Percentiles rank a stretch among this genome's conserved stretches.
Conservation (phyloP, 2,113 vertebrate species). For the Ceyx cyanopectus region DNA sequence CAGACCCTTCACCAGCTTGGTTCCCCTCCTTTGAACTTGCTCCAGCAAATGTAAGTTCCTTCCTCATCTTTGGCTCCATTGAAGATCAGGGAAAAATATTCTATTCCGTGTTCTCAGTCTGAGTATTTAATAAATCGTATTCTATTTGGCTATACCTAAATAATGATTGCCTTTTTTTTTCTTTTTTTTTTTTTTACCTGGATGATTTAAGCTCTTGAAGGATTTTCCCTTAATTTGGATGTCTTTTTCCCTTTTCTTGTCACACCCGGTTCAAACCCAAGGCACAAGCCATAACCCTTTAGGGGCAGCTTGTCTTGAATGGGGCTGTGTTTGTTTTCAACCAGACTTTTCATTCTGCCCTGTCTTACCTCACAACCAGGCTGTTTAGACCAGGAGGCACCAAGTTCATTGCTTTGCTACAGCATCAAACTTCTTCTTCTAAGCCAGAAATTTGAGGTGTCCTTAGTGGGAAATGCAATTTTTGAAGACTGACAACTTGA, state of each 20-base stretch:
- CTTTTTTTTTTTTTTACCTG: not conserved
- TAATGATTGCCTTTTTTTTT: not conserved
- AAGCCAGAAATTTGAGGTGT: not conserved
- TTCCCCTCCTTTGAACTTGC: no score
- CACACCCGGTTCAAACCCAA: fast-evolving
- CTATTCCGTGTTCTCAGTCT: not conserved
- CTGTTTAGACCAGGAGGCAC: not conserved
- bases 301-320: not conserved
- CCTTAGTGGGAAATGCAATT: not conserved
- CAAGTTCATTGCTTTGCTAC: not conserved
- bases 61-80: not conserved
- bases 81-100: not conserved
- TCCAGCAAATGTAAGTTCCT: not conserved
- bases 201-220: not conserved
- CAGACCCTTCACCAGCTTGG: no score
- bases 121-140: not conserved
- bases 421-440: not conserved
- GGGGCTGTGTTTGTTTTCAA: not conserved
- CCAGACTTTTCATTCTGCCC: not conserved
- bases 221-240: not conserved
- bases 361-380: not conserved
- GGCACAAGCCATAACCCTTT: not conserved
- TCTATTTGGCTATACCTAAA: not conserved
- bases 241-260: not conserved
- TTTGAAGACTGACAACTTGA: not conserved